Conservation (phyloP, 1,140 invertebrate genomes). For the Scaptomyza montana region DNA sequence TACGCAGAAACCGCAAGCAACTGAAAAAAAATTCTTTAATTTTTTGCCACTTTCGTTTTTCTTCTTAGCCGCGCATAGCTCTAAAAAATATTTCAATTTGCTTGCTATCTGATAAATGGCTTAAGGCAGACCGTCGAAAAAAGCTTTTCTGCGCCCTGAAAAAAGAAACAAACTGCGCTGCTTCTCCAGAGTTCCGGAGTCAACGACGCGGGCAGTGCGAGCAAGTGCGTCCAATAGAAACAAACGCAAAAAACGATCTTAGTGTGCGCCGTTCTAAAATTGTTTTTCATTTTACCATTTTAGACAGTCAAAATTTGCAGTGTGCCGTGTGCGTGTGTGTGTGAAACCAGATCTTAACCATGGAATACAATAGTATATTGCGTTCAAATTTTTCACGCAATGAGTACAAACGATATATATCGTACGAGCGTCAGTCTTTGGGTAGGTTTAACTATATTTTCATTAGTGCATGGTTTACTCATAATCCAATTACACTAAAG, state of each 20-base stretch:
- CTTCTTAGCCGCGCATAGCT: constrained; percentile 1
- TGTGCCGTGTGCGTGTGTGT: not conserved
- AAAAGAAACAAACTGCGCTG: constrained; percentile 27
- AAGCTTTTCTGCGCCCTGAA: constrained; percentile 22
- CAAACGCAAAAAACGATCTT: constrained; percentile 11
- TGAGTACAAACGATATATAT: constrained; percentile 78
- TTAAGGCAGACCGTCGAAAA: constrained; percentile 15
- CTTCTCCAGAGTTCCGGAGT: constrained; percentile 46
- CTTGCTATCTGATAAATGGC: constrained; percentile 53
- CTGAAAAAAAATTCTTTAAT: constrained; percentile 39
- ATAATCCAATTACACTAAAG: not conserved
- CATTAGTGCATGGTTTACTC: no score
- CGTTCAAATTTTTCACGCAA: constrained; percentile 75
- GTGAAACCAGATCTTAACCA: constrained; percentile 17
- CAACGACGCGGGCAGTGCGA: constrained; percentile 51
- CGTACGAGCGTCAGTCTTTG: constrained; percentile 78
- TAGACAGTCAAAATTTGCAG: constrained; percentile 12
- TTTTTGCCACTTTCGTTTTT: constrained; percentile 59
- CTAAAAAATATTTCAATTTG: constrained; percentile 32
- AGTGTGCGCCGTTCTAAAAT: not conserved
- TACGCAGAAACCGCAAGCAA: constrained; percentile 38
- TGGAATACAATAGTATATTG: constrained; percentile 62
- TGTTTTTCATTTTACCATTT: not conserved
- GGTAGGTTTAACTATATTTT: constrained; percentile 65
- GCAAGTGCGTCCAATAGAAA: constrained; percentile 27